phyloP scores from a whole-genome alignment of 64 coral and sea anemone species.

The Pocillopora verrucosa region DNA sequence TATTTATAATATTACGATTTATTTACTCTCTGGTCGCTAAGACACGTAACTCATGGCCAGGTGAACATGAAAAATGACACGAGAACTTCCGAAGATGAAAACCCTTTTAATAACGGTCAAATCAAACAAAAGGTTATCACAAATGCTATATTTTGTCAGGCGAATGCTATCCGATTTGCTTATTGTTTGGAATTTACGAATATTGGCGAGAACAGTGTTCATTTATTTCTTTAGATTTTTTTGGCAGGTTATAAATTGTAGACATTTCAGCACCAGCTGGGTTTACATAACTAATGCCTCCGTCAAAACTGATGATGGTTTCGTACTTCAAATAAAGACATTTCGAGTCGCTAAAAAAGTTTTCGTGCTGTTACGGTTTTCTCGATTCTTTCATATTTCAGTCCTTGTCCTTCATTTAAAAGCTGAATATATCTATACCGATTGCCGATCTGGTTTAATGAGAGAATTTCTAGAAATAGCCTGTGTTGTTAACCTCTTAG shows the following conservation, averaged over 20 bases:
- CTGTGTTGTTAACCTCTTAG: too few relatives aligned
- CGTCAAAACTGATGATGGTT: neutral
- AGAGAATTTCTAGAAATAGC: too few relatives aligned
- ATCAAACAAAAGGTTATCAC: too few relatives aligned
- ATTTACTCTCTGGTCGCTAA: neutral
- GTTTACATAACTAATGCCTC: neutral
- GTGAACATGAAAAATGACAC: neutral
- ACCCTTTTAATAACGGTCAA: neutral
- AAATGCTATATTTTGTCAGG: too few relatives aligned
- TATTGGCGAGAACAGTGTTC: neutral
- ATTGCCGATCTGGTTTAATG: too few relatives aligned
- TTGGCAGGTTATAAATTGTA: constrained; percentile 3
- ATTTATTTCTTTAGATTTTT: neutral
- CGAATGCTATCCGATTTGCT: neutral
- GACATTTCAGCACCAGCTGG: neutral
- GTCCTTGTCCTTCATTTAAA: neutral
- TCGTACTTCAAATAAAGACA: neutral
- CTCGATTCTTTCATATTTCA: neutral
- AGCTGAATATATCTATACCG: too few relatives aligned
- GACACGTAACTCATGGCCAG: neutral
- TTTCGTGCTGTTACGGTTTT: neutral
- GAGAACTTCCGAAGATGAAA: neutral
- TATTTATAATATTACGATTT: neutral
- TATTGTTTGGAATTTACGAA: neutral
- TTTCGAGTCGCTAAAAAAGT: neutral